phyloP scores from a whole-genome alignment of 1,140 invertebrate genomes.

The Lasioglossum baleicum region DNA sequence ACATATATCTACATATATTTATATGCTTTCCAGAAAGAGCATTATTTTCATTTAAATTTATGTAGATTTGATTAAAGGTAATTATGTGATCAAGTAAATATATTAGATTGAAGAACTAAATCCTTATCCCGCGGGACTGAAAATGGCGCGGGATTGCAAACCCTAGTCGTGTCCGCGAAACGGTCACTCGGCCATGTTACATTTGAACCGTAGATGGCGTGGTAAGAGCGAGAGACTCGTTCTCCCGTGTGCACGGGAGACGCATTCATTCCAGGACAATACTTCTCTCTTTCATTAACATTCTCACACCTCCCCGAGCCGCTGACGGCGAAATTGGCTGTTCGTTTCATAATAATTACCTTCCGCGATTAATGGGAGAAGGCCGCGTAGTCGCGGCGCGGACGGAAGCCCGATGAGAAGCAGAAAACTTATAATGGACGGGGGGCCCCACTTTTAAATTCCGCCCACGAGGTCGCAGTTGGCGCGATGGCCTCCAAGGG shows the following conservation, averaged over 20 bases:
- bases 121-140: no score
- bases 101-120: no score
- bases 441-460: constrained; percentile 62
- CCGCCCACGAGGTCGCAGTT: constrained; percentile 60
- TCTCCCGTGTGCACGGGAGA: neutral
- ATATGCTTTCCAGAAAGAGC: no score
- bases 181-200: neutral
- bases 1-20: no score
- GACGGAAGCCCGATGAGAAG: constrained; percentile 39
- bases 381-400: neutral
- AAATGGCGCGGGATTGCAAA: neutral
- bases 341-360: constrained; percentile 53
- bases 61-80: no score
- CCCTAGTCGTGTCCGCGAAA: no score
- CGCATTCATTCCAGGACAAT: neutral
- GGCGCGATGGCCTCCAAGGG: constrained; percentile 60
- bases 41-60: no score
- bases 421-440: constrained; percentile 50
- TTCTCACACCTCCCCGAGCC: constrained; percentile 11
- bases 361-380: constrained; percentile 55
- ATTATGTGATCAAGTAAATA: no score
- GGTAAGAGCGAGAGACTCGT: neutral
- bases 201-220: neutral
- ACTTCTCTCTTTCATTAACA: constrained; percentile 27
- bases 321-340: constrained; percentile 22